Conservation (phyloP, 2,113 vertebrate species). For the Sakesphorus luctuosus region DNA sequence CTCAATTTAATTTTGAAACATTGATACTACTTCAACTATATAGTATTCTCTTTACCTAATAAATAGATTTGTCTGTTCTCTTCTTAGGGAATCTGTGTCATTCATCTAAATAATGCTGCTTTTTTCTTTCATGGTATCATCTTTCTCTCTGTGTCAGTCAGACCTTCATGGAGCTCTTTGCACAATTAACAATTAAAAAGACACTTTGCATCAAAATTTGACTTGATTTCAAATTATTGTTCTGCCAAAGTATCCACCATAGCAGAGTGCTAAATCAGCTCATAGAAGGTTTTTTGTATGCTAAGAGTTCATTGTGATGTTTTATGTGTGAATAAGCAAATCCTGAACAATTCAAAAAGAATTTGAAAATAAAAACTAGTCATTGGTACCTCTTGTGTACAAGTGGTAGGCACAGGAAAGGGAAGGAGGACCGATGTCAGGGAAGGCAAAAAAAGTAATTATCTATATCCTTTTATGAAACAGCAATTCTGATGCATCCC, state of each 20-base stretch:
- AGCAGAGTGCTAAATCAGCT: not conserved
- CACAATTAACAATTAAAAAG: not conserved
- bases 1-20: conserved; percentile 1
- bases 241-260: not conserved
- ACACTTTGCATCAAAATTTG: not conserved
- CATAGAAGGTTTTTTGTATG: not conserved
- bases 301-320: not conserved
- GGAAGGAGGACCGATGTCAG: not conserved
- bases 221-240: not conserved
- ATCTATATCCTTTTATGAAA: not conserved
- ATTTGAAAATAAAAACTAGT: conserved; percentile 22
- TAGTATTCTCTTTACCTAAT: not conserved
- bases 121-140: not conserved
- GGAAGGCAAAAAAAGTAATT: not conserved
- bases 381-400: not conserved
- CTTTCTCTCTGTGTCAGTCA: not conserved
- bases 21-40: not conserved
- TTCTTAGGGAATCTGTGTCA: not conserved
- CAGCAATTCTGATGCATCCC: not conserved
- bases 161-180: not conserved
- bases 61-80: not conserved
- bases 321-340: conserved; percentile 38
- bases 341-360: not conserved
- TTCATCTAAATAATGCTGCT: not conserved
- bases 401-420: not conserved